phyloP scores from a whole-genome alignment of 2,888 invertebrate species.

The Cephonodes hylas region DNA sequence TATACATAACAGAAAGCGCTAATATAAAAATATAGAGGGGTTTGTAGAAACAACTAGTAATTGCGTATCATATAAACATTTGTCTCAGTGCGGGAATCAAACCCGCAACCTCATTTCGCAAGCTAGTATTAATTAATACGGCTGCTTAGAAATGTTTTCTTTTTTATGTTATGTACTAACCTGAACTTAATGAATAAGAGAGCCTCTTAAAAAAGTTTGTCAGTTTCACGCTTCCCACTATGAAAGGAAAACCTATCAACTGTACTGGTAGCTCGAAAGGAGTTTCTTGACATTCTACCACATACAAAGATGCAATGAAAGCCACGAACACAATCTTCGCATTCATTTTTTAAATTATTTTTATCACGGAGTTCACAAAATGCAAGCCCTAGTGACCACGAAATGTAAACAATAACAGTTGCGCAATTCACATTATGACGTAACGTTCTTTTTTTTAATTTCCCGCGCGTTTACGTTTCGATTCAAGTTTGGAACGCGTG shows the following conservation, averaged over 20 bases:
- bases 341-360: constrained; percentile 21
- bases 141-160: too few relatives aligned
- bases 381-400: background rate
- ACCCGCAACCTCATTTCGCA: too few relatives aligned
- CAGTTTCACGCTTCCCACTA: constrained; percentile 88
- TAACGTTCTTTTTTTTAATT: constrained; percentile 12
- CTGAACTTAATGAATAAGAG: constrained; percentile 90
- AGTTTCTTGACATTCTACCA: constrained; percentile 60
- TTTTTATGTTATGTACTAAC: constrained; percentile 78
- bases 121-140: too few relatives aligned
- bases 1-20: too few relatives aligned
- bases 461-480: constrained; percentile 7
- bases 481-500: constrained; percentile 10
- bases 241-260: constrained; percentile 91
- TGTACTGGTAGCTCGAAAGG: constrained; percentile 91
- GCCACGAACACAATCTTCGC: constrained; percentile 14
- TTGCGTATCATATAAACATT: too few relatives aligned
- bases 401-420: background rate
- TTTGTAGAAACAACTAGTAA: too few relatives aligned
- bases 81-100: too few relatives aligned
- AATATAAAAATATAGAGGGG: too few relatives aligned
- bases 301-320: constrained; percentile 26
- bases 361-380: background rate
- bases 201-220: constrained; percentile 92
- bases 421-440: constrained; percentile 8